A percentile compares a stretch with the other conserved stretches of the same genome.
These are phyloP conservation scores for Penaeus indicus DNA, from an alignment of 1,140 invertebrate species.

Conservation along the genomic window DNA sequence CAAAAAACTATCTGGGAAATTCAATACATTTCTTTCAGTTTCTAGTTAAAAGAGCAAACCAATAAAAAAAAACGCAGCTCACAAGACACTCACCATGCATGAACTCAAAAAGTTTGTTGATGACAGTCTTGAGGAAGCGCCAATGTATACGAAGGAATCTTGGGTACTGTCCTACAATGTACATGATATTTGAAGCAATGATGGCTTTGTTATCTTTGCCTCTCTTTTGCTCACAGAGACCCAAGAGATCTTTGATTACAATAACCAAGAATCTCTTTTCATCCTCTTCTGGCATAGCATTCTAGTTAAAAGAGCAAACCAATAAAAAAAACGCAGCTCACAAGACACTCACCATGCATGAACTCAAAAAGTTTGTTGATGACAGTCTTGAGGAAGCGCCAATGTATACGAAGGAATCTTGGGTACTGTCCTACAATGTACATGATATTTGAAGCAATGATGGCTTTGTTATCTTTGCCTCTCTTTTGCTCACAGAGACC, in stretches of 20 bases:
- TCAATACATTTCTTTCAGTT: too few relatives aligned
- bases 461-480: conserved; percentile 99
- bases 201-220: conserved; percentile 99
- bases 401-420: conserved; percentile 97
- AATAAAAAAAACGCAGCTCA: background rate
- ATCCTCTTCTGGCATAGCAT: conserved; percentile 98
- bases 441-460: conserved; percentile 99
- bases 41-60: background rate
- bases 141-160: conserved; percentile 98
- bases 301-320: background rate
- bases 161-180: conserved; percentile 99
- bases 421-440: conserved; percentile 99
- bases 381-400: conserved; percentile 99
- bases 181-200: conserved; percentile 99
- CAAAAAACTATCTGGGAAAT: too few relatives aligned
- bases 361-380: conserved; percentile 99
- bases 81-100: conserved; percentile 86
- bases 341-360: conserved; percentile 87
- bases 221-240: conserved; percentile 98
- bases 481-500: conserved; percentile 99
- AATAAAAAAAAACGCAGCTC: background rate
- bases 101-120: conserved; percentile 99
- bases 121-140: conserved; percentile 99
- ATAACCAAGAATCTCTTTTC: conserved; percentile 99
- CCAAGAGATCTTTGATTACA: conserved; percentile 98